Evolutionary conservation across 2,113 vertebrate genomes (phyloP), one percentile per base, ranked within the genome.

Genomic region (Recurvirostra avosetta): DNA sequence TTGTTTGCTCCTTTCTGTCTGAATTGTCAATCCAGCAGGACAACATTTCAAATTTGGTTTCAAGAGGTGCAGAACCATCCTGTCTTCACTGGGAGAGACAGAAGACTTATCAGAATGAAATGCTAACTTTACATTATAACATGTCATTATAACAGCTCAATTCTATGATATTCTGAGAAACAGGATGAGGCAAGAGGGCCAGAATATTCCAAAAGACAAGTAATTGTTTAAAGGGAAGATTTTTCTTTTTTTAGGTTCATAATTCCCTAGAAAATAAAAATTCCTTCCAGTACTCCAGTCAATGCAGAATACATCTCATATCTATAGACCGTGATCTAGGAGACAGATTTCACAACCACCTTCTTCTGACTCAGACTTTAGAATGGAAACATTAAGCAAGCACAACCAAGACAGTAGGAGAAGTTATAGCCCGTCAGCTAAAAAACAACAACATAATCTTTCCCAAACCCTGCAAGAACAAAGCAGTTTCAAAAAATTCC

Each of bases 271-370:
- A 86, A 71, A 8, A 77, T 20, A 63, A 58, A 90, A 92, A 78
- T 52, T 25, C 47, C 17, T 91, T 59, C 34, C 53, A 53, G 25
- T 66, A 9, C 43, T 22, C 65, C 71, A 53, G 56, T 65, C 65
- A 84, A 75, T 53, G 53, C 12, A 73, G 40, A 41, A 40, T 18
- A 85, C 25, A 5, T 52, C 58, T 85, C 62, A 22, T 34, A 88
- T 38, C 34, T 91, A 47, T 25, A 93, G 55, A 90, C 34, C 90
- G 22, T 27, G 19, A 73, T 56, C 41, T 68, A 45, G 40, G 17
- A 68, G 87, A 91, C 84, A 95, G 88, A 96, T 97, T 97, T 96
- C 95, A 96, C 71, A 98, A 94, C 22, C 62, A 65, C 55, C 55
- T 91, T 53, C 80, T 96, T 82, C 61, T 90, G 91, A 94, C 63